phyloP scores from a whole-genome alignment of 1,140 invertebrate genomes.

The Notospermus geniculatus region DNA sequence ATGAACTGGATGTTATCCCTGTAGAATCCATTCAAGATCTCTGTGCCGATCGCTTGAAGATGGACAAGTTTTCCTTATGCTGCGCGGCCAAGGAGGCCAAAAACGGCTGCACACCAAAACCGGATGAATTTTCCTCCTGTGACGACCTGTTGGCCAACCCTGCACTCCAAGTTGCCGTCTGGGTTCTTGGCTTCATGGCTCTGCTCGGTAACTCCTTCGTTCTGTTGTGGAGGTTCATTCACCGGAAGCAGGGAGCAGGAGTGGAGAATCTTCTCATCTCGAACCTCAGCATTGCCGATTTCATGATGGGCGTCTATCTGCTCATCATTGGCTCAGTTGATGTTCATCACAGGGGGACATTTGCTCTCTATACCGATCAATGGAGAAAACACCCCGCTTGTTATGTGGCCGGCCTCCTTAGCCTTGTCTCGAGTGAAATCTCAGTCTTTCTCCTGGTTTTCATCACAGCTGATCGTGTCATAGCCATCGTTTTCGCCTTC shows the following conservation, averaged over 20 bases:
- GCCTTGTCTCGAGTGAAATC: constrained; percentile 9
- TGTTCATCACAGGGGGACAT: neutral
- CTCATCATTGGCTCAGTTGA: neutral
- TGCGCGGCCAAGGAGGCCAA: neutral
- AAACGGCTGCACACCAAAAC: neutral
- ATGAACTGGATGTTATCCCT: neutral
- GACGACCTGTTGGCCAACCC: neutral
- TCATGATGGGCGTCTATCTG: constrained; percentile 5
- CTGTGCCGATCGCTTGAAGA: neutral
- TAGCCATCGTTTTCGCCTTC: neutral
- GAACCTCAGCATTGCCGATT: constrained; percentile 3
- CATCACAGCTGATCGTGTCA: neutral
- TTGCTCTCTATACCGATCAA: neutral
- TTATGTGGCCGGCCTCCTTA: neutral
- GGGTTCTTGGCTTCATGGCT: constrained; percentile 7
- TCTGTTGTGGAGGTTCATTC: neutral
- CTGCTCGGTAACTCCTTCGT: constrained; percentile 10
- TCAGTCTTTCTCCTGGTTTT: neutral
- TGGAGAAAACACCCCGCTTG: neutral
- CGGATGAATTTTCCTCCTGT: constrained; percentile 2
- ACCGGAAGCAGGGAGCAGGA: neutral
- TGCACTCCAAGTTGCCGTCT: neutral
- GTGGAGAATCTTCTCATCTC: neutral
- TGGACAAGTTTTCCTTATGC: neutral
- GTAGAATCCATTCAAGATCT: neutral